Evolutionary conservation across 2,797 vertebrate species (phyloP).

Genomic region (Enteromius fasciolatus): DNA sequence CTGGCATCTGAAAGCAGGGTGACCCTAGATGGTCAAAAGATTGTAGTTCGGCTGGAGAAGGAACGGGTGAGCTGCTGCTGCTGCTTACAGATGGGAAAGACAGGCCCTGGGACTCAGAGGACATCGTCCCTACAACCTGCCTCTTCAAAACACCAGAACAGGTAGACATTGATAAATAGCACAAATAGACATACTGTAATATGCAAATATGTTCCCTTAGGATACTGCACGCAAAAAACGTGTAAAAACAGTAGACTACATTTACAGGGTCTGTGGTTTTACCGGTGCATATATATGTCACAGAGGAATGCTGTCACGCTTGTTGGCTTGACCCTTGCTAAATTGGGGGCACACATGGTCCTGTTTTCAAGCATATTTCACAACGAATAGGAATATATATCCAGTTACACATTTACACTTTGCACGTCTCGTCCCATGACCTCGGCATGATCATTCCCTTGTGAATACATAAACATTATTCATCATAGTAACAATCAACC

Average conservation of each 20-base stretch:
- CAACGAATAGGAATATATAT: neutral
- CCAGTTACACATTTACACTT: neutral
- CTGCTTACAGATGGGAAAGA: conserved; percentile 55
- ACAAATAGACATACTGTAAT: neutral
- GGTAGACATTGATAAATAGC: neutral
- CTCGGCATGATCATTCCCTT: neutral
- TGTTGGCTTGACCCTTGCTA: neutral
- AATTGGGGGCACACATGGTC: neutral
- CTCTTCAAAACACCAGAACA: conserved; percentile 38
- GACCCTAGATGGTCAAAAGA: conserved; percentile 60
- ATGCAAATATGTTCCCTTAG: neutral
- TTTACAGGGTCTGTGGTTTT: neutral
- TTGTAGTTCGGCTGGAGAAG: conserved; percentile 50
- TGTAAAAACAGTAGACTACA: neutral
- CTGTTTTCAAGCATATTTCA: neutral
- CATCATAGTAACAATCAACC: neutral
- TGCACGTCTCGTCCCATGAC: neutral
- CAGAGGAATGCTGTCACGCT: neutral
- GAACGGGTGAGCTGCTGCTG: conserved; percentile 47
- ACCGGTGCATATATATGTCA: neutral
- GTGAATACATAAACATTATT: neutral
- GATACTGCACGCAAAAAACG: neutral
- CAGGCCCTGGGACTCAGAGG: conserved; percentile 53
- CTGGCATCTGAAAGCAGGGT: conserved; percentile 66
- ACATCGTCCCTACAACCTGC: conserved; percentile 41